Evolutionary conservation across 2,113 vertebrate species (phyloP).

Genomic region (Octodon degus): DNA sequence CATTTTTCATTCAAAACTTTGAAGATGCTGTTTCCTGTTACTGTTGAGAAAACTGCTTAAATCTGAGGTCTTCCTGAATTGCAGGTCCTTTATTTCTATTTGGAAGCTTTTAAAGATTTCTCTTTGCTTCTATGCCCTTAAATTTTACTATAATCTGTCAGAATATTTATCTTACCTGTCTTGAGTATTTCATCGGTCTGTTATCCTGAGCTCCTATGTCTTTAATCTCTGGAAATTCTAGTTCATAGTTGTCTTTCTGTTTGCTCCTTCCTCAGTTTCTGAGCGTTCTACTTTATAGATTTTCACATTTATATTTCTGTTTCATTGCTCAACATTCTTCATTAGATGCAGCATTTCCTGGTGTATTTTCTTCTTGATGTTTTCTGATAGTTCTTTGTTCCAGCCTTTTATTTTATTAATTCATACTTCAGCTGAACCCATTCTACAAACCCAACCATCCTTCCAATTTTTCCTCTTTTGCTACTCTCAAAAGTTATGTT

Average conservation of each 20-base stretch:
- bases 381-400: not conserved
- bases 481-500: not conserved
- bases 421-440: not conserved
- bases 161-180: constrained; percentile 42
- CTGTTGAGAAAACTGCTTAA: not conserved
- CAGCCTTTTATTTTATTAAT: not conserved
- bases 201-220: constrained; percentile 30
- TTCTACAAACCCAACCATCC: not conserved
- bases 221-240: constrained; percentile 31
- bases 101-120: constrained; percentile 8
- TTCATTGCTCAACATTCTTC: not conserved
- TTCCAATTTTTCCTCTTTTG: not conserved
- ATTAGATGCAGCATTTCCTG: not conserved
- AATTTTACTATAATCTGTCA: not conserved
- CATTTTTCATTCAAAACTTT: not conserved
- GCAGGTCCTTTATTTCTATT: constrained; percentile 20
- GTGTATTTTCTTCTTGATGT: not conserved
- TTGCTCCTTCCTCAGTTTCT: not conserved
- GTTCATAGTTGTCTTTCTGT: constrained; percentile 19
- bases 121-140: constrained; percentile 43
- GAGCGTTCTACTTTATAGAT: not conserved
- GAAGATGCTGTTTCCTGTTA: not conserved
- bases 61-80: not conserved
- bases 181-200: not conserved
- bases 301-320: not conserved